Conservation (phyloP, 2,113 vertebrate species). For the Anhinga rufa region DNA sequence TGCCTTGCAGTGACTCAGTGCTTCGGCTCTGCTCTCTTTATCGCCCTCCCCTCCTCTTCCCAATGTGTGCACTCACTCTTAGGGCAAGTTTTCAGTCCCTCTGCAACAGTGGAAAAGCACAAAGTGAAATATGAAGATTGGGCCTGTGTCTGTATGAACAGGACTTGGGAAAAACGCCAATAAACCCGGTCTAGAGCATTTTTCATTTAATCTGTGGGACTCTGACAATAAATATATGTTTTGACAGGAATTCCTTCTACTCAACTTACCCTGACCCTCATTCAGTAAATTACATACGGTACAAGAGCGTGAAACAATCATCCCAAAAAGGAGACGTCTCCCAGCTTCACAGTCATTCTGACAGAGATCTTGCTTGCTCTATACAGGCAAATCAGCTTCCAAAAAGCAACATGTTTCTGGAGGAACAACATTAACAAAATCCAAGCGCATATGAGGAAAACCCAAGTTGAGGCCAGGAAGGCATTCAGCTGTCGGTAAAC, state of each 20-base stretch:
- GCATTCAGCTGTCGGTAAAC: not conserved
- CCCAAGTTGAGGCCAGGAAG: not conserved
- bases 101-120: not conserved
- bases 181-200: not conserved
- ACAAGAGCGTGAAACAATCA: not conserved
- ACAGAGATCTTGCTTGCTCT: not conserved
- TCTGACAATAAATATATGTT: not conserved
- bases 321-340: not conserved
- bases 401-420: not conserved
- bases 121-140: not conserved
- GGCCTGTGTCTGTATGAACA: not conserved
- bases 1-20: not conserved
- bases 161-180: not conserved
- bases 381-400: not conserved
- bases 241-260: not conserved
- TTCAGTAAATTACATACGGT: not conserved
- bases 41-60: not conserved
- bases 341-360: not conserved
- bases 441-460: not conserved
- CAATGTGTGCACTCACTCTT: accelerated
- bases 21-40: not conserved
- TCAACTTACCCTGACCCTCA: not conserved
- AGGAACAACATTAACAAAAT: not conserved
- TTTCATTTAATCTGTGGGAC: not conserved
- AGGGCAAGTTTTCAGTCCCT: not conserved